phyloP scores from a whole-genome alignment of 1,140 invertebrate species.

The Megathymus violae region DNA sequence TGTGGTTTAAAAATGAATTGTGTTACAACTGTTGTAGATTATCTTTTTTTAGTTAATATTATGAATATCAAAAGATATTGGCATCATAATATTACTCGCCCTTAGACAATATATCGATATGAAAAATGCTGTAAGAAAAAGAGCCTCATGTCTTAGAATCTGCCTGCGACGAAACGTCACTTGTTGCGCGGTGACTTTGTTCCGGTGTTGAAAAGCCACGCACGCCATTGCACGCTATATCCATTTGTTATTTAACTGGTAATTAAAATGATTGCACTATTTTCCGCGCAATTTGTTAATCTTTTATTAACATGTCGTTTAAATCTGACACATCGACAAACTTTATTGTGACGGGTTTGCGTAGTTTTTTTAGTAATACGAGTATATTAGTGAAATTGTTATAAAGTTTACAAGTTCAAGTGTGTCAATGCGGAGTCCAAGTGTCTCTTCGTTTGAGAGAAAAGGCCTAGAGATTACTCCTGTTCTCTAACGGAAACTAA shows the following conservation, averaged over 20 bases:
- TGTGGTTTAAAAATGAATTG: constrained; percentile 43
- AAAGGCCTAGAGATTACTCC: too few relatives aligned
- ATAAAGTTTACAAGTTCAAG: too few relatives aligned
- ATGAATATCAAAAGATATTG: too few relatives aligned
- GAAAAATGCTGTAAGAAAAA: constrained; percentile 43
- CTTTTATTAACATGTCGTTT: constrained; percentile 27
- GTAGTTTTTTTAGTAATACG: too few relatives aligned
- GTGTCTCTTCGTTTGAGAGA: too few relatives aligned
- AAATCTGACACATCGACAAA: constrained; percentile 3
- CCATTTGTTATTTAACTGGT: constrained; percentile 61
- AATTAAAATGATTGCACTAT: constrained; percentile 67
- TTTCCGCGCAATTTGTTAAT: constrained; percentile 34
- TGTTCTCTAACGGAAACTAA: too few relatives aligned
- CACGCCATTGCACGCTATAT: constrained; percentile 69
- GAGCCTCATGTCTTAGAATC: constrained; percentile 49
- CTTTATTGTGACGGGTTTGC: neutral
- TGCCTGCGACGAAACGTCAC: constrained; percentile 64
- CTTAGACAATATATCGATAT: constrained; percentile 14
- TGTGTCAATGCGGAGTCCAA: too few relatives aligned
- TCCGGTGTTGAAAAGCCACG: constrained; percentile 76
- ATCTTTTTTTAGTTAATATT: too few relatives aligned
- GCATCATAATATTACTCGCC: too few relatives aligned
- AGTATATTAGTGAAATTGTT: too few relatives aligned
- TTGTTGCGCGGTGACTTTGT: constrained; percentile 80
- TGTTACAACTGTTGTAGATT: constrained; percentile 5